Conservation (phyloP, 2,113 vertebrate genomes). For the Neopipo cinnamomea region DNA sequence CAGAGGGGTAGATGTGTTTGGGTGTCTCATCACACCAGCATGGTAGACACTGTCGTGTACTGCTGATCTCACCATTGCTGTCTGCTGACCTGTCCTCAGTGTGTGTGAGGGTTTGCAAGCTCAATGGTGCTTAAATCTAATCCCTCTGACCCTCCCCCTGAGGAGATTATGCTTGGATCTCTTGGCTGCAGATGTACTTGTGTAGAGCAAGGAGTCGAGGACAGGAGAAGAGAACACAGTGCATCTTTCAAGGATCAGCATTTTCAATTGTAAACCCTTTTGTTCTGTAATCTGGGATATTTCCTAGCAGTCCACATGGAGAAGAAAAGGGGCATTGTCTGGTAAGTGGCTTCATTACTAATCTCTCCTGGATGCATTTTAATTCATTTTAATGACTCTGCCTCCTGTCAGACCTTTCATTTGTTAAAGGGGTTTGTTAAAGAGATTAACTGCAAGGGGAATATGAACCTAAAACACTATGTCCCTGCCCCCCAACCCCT, state of each 20-base stretch:
- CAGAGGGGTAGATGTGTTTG: neutral
- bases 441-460: constrained; percentile 70
- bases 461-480: constrained; percentile 45
- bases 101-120: neutral
- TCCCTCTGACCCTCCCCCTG: neutral
- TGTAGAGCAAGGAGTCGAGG: neutral
- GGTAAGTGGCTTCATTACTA: constrained; percentile 71
- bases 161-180: neutral
- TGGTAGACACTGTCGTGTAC: neutral
- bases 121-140: neutral
- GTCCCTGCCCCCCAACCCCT: constrained; percentile 18
- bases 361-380: constrained; percentile 75
- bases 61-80: rapidly evolving
- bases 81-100: neutral
- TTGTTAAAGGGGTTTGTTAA: constrained; percentile 65
- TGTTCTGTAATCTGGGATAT: constrained; percentile 68
- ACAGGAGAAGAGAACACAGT: neutral
- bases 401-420: constrained; percentile 71
- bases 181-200: neutral
- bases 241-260: constrained; percentile 37
- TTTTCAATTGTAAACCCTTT: constrained; percentile 53
- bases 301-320: constrained; percentile 26
- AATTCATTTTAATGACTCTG: constrained; percentile 78
- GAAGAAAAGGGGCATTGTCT: constrained; percentile 75
- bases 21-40: neutral